A percentile compares a stretch with the other conserved stretches of the same genome.
Evolutionary conservation across 1,140 invertebrate genomes (phyloP).

Genomic region (Habropoda laboriosa): DNA sequence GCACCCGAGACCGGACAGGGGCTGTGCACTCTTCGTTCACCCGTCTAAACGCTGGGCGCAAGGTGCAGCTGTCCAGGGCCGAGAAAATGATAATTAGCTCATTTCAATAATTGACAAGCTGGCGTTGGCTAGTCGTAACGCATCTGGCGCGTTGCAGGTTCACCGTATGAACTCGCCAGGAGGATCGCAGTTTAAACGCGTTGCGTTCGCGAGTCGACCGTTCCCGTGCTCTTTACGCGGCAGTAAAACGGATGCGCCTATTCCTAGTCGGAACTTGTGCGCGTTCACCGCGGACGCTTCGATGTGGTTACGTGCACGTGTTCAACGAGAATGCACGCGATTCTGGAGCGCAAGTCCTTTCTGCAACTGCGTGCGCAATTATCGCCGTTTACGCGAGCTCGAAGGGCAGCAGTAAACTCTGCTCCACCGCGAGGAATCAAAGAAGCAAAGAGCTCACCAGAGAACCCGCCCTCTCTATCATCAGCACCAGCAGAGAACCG

Average conservation of each 20-base stretch:
- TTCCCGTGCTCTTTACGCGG: constrained; percentile 74
- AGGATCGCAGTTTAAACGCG: not conserved
- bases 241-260: constrained; percentile 74
- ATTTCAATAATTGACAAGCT: constrained; percentile 81
- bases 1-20: constrained; percentile 27
- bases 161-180: constrained; percentile 1
- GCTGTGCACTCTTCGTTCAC: not conserved
- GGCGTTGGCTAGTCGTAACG: constrained; percentile 66
- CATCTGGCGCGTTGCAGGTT: constrained; percentile 72
- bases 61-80: constrained; percentile 65
- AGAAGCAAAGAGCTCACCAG: no score
- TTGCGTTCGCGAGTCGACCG: constrained; percentile 34
- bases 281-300: not conserved
- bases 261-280: constrained; percentile 54
- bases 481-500: not conserved
- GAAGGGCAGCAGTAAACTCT: constrained; percentile 51
- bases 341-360: constrained; percentile 52
- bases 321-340: constrained; percentile 32
- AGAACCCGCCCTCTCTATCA: no score
- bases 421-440: not conserved
- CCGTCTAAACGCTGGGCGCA: constrained; percentile 20
- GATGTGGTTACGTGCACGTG: constrained; percentile 34
- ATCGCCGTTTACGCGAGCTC: constrained; percentile 73
- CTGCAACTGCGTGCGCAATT: constrained; percentile 74
- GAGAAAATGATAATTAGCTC: constrained; percentile 80